Conservation (phyloP, 2,888 invertebrate species). For the Cynaeus angustus region DNA sequence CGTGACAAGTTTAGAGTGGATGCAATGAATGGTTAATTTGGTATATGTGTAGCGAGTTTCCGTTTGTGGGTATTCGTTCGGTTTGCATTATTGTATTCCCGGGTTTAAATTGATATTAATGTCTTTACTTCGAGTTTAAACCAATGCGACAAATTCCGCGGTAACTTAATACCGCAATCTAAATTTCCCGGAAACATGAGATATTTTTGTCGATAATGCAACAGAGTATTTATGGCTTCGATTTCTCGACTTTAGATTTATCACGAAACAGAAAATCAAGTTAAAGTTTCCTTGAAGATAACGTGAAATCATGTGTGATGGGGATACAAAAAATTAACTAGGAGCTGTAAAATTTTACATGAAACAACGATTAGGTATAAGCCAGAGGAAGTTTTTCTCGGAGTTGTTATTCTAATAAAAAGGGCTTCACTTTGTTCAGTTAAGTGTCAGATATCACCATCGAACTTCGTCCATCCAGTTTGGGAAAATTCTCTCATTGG, state of each 20-base stretch:
- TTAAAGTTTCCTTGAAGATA: too few relatives aligned
- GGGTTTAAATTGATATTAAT: conserved; percentile 47
- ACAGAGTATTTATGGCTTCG: neutral
- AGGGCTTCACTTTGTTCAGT: conserved; percentile 8
- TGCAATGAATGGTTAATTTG: conserved; percentile 31
- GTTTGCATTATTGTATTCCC: conserved; percentile 35
- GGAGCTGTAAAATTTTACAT: neutral
- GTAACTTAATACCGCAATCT: conserved; percentile 12
- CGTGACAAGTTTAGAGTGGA: conserved; percentile 28
- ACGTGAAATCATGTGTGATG: too few relatives aligned
- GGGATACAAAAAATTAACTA: too few relatives aligned
- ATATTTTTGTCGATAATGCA: conserved; percentile 33
- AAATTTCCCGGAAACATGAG: conserved; percentile 15
- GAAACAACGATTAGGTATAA: neutral
- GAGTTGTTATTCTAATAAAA: conserved; percentile 16
- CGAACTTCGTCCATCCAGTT: conserved; percentile 38
- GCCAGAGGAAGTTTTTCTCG: neutral
- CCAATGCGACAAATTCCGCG: conserved; percentile 41
- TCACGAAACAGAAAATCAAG: too few relatives aligned
- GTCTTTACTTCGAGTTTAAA: conserved; percentile 38
- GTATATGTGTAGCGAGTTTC: conserved; percentile 35
- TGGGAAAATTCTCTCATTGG: conserved; percentile 18
- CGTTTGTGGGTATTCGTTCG: conserved; percentile 32
- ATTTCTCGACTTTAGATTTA: too few relatives aligned
- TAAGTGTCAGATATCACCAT: conserved; percentile 15